These are phyloP conservation scores for Selenia dentaria DNA, from an alignment of 2,888 invertebrate species.

Conservation along the genomic window DNA sequence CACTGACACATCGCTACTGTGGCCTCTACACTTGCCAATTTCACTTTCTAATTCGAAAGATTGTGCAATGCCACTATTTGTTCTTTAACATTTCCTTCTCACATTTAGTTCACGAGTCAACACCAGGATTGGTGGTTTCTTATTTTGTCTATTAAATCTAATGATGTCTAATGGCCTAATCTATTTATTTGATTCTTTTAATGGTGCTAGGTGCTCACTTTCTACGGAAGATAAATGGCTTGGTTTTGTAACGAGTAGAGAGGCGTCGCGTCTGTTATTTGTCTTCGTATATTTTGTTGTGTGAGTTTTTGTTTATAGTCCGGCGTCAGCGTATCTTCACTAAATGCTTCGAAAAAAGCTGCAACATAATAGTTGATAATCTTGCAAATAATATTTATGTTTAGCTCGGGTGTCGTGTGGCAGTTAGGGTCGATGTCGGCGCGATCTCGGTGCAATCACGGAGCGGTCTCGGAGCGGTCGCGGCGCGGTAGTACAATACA, in stretches of 20 bases:
- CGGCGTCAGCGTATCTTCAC: slow-evolving; percentile 63
- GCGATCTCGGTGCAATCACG: not conserved
- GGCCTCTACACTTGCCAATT: slow-evolving; percentile 20
- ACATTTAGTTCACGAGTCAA: slow-evolving; percentile 15
- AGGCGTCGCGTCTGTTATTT: slow-evolving; percentile 28
- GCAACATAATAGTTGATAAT: slow-evolving; percentile 71
- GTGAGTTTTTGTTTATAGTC: slow-evolving; percentile 35
- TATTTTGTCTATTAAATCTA: slow-evolving; percentile 23
- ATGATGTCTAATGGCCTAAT: slow-evolving; percentile 37
- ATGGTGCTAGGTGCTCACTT: slow-evolving; percentile 42
- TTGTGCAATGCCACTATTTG: slow-evolving; percentile 16
- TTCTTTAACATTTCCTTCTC: slow-evolving; percentile 11
- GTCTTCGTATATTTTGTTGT: slow-evolving; percentile 28
- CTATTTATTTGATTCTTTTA: slow-evolving; percentile 23
- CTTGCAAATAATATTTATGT: slow-evolving; percentile 68
- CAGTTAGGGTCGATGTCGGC: slow-evolving; percentile 51
- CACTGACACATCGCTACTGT: slow-evolving; percentile 21
- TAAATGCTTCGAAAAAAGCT: slow-evolving; percentile 72
- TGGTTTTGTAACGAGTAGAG: slow-evolving; percentile 31
- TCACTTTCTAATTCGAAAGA: slow-evolving; percentile 28
- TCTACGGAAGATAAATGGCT: slow-evolving; percentile 37
- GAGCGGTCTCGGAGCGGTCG: slow-evolving; percentile 38
- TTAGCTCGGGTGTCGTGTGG: slow-evolving; percentile 50
- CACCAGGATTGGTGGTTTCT: slow-evolving; percentile 16
- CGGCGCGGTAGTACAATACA: slow-evolving; percentile 66